Percentiles rank a stretch among this genome's conserved stretches.
Evolutionary conservation across 2,888 invertebrate species (phyloP).

Genomic region (Idaea straminata): DNA sequence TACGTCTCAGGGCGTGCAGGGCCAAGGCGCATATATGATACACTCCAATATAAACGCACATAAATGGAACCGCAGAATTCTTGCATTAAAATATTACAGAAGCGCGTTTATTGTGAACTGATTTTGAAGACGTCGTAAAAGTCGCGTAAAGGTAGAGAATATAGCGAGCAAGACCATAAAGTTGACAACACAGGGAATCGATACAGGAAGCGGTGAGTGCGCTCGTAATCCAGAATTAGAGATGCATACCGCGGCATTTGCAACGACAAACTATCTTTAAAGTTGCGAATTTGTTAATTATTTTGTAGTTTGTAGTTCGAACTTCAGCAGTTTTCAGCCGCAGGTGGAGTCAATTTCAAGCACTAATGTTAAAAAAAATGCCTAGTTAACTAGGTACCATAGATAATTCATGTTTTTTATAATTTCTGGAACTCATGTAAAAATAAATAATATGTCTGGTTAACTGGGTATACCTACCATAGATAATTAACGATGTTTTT

Average conservation of each 20-base stretch:
- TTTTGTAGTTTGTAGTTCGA: too few relatives aligned
- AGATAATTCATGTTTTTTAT: too few relatives aligned
- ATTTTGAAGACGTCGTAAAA: constrained; percentile 60
- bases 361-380: too few relatives aligned
- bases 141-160: constrained; percentile 64
- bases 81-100: neutral
- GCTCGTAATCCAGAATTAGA: constrained; percentile 61
- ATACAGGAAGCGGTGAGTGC: constrained; percentile 59
- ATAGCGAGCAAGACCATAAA: constrained; percentile 49
- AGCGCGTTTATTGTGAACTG: neutral
- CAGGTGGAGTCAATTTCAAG: too few relatives aligned
- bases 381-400: too few relatives aligned
- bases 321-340: too few relatives aligned
- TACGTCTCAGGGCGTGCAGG: too few relatives aligned
- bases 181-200: constrained; percentile 49
- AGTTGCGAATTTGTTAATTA: constrained; percentile 7
- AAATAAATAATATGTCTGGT: too few relatives aligned
- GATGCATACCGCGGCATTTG: constrained; percentile 43
- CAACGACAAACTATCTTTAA: constrained; percentile 36
- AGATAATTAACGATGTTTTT: too few relatives aligned
- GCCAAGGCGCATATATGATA: neutral
- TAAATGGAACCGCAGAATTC: neutral
- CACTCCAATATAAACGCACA: neutral
- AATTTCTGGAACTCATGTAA: too few relatives aligned
- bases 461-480: too few relatives aligned